Evolutionary conservation across 2,113 vertebrate species (phyloP), one percentile per base, ranked within the genome.

Genomic region (Triplophysa siluroides): DNA sequence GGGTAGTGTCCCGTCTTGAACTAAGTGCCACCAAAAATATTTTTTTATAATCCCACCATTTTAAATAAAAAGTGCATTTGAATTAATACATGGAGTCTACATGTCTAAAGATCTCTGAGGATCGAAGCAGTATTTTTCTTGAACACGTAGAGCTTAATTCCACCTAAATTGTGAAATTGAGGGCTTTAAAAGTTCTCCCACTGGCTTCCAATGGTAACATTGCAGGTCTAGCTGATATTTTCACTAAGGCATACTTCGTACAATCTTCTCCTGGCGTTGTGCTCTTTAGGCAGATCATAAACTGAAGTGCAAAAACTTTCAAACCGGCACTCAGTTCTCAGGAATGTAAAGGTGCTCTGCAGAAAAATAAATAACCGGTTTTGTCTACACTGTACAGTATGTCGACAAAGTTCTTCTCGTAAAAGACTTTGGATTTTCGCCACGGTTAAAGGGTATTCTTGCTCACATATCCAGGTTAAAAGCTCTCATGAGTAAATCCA

Each of bases 401-500:
- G 43, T 65, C 81, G 85, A 76, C 83, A 83, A 64, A 58, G 79
- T 67, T 67, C 41, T 62, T 66, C 60, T 23, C 29, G 26, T 78
- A 81, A 88, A 85, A 75, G 88, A 85, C 89, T 93, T 93, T 91
- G 89, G 91, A 83, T 90, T 88, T 86, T 88, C 87, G 89, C 85
- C 85, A 87, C 62, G 26, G 23, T 69, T 80, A 77, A 84, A 78
- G 78, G 56, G 76, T 60, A 61, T 82, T 38, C 67, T 84, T 71
- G 77, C 72, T 94, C 91, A 99, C 66, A 95, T 92, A 86, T 99
- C 96, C 87, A 99, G 86, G 84, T 98, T 97, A 84, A 99, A 99
- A 84, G 97, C 98, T 90, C 91, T 92, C 90, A 99, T 92, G 67
- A 99, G 95, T 74, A 96, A 93, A 88, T 99, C 97, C 89, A 99